phyloP scores from a whole-genome alignment of 2,797 vertebrate genomes.

The Tragelaphus eurycerus region DNA sequence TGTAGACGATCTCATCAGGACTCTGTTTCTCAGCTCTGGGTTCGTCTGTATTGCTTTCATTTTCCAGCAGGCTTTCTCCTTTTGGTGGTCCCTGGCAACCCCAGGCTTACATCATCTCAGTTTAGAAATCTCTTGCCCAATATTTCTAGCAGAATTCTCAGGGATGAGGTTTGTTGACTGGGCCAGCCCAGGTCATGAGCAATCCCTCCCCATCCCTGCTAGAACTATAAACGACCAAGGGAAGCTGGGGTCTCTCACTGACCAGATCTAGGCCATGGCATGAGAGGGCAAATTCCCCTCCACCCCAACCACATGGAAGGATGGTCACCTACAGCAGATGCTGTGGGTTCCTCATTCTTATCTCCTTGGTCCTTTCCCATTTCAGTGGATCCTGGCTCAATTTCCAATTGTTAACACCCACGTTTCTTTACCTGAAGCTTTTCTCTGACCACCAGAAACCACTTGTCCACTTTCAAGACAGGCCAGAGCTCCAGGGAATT shows the following conservation, averaged over 20 bases:
- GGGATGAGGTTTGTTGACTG: not conserved
- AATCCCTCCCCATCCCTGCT: not conserved
- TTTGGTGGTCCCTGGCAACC: not conserved
- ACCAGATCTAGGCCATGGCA: not conserved
- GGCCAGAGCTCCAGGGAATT: not conserved
- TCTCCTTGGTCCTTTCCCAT: not conserved
- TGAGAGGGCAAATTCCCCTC: not conserved
- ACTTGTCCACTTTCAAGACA: not conserved
- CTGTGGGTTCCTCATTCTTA: not conserved
- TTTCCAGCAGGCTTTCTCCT: not conserved
- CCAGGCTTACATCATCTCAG: not conserved
- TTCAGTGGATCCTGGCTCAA: not conserved
- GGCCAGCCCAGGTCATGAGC: not conserved
- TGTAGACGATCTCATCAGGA: not conserved
- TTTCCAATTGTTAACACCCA: not conserved
- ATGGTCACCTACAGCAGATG: not conserved
- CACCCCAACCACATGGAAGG: not conserved
- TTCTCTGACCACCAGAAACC: not conserved
- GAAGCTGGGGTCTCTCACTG: not conserved
- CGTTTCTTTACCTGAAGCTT: not conserved
- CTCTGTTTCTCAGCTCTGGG: not conserved
- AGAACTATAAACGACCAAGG: not conserved
- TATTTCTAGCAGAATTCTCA: conserved; percentile 1
- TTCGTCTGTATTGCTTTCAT: not conserved
- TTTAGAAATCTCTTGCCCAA: not conserved